These are phyloP conservation scores for Gyps fulvus DNA, from an alignment of 2,113 vertebrate species.

Conservation along the genomic window DNA sequence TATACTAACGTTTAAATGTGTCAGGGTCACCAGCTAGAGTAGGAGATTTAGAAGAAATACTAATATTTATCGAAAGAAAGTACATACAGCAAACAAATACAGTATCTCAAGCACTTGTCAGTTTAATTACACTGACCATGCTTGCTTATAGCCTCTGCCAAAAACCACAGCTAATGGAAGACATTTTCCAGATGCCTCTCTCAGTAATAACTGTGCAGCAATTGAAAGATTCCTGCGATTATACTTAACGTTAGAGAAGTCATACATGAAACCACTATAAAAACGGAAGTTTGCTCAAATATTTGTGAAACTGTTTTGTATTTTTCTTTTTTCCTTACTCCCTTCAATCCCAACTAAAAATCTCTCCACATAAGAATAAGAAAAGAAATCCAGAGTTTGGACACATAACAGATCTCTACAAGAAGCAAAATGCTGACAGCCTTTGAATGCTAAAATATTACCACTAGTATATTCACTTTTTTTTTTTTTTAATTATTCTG, in stretches of 20 bases:
- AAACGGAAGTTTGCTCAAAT: background rate
- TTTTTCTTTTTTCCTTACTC: background rate
- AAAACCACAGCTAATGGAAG: background rate
- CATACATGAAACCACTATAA: background rate
- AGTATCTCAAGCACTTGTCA: slow-evolving; percentile 5
- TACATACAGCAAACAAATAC: background rate
- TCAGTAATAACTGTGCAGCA: background rate
- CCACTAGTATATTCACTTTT: background rate
- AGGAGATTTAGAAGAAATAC: background rate
- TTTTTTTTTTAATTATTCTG: background rate
- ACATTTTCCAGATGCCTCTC: slow-evolving; percentile 37
- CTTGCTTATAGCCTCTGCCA: background rate
- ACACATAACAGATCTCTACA: background rate
- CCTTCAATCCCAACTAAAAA: background rate
- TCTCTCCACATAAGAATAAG: background rate
- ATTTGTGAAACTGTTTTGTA: background rate
- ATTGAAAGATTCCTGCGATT: background rate
- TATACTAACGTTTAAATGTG: background rate
- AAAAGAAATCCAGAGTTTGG: background rate
- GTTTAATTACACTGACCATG: slow-evolving; percentile 1
- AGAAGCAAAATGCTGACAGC: background rate
- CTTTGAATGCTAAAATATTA: background rate
- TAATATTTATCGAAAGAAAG: slow-evolving; percentile 16
- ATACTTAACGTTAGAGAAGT: background rate
- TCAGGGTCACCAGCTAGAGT: background rate